Conservation (phyloP, 2,888 invertebrate genomes). For the Platycnemis pennipes region DNA sequence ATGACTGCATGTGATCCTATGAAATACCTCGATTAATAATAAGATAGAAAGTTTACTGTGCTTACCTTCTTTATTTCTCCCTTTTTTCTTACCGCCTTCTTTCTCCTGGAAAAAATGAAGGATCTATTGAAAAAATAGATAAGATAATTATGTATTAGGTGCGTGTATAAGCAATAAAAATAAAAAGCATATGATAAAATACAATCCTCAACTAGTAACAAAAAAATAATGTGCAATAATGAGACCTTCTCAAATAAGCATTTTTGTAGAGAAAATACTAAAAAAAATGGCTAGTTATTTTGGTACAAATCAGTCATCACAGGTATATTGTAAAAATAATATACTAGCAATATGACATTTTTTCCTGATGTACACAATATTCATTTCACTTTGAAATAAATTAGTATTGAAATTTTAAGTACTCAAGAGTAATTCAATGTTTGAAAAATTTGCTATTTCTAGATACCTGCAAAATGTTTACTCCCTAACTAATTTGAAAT, state of each 20-base stretch:
- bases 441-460: neutral
- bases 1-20: neutral
- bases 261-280: conserved; percentile 23
- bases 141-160: conserved; percentile 66
- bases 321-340: neutral
- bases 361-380: neutral
- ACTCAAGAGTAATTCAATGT: neutral
- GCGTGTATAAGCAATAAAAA: conserved; percentile 60
- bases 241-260: conserved; percentile 40
- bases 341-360: neutral
- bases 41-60: conserved; percentile 72
- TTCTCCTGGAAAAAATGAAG: conserved; percentile 85
- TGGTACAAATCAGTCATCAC: neutral
- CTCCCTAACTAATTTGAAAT: conserved; percentile 42
- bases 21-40: neutral
- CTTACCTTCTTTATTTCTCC: conserved; percentile 94
- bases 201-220: conserved; percentile 26
- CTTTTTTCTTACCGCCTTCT: conserved; percentile 90
- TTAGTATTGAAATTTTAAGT: neutral
- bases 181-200: conserved; percentile 57
- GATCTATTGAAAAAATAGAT: conserved; percentile 74
- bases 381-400: neutral
- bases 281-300: conserved; percentile 28
- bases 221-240: conserved; percentile 44
- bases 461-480: neutral